These are phyloP conservation scores for Auanema freiburgensis DNA, from an alignment of 2,888 invertebrate genomes.

Conservation along the genomic window DNA sequence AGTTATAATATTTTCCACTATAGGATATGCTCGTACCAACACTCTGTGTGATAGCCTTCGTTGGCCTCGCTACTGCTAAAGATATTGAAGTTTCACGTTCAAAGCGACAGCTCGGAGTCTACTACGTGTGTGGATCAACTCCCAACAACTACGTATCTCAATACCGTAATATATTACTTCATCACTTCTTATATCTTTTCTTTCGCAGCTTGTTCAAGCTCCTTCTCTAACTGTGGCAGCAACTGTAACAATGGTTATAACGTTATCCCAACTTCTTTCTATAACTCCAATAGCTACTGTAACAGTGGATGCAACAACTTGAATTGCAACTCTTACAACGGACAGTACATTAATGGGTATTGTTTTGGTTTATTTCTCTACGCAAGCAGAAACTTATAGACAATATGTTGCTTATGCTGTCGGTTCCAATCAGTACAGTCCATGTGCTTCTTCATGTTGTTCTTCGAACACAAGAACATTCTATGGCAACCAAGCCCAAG, in stretches of 20 bases:
- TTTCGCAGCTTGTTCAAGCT: background rate
- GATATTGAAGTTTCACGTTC: slow-evolving; percentile 25
- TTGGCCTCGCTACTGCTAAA: slow-evolving; percentile 22
- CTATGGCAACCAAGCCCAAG: background rate
- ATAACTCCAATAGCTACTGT: slow-evolving; percentile 39
- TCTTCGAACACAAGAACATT: slow-evolving; percentile 11
- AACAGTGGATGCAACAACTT: slow-evolving; percentile 40
- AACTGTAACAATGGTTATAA: slow-evolving; percentile 31
- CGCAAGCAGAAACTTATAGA: slow-evolving; percentile 20
- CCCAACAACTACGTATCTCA: slow-evolving; percentile 30
- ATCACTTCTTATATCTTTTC: background rate
- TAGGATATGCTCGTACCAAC: too few relatives aligned
- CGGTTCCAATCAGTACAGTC: slow-evolving; percentile 37
- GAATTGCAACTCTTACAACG: slow-evolving; percentile 44
- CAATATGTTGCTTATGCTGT: slow-evolving; percentile 43
- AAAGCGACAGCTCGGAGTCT: slow-evolving; percentile 39
- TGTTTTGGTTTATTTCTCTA: too few relatives aligned
- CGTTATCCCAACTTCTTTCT: slow-evolving; percentile 38
- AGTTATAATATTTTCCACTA: too few relatives aligned
- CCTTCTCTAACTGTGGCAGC: slow-evolving; percentile 11
- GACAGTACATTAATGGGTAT: slow-evolving; percentile 40
- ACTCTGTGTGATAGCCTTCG: background rate
- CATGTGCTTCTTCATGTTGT: slow-evolving; percentile 46
- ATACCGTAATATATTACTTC: slow-evolving; percentile 26
- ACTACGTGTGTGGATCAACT: slow-evolving; percentile 44